phyloP scores from a whole-genome alignment of 1,140 invertebrate species.

The Drosophila serrata region DNA sequence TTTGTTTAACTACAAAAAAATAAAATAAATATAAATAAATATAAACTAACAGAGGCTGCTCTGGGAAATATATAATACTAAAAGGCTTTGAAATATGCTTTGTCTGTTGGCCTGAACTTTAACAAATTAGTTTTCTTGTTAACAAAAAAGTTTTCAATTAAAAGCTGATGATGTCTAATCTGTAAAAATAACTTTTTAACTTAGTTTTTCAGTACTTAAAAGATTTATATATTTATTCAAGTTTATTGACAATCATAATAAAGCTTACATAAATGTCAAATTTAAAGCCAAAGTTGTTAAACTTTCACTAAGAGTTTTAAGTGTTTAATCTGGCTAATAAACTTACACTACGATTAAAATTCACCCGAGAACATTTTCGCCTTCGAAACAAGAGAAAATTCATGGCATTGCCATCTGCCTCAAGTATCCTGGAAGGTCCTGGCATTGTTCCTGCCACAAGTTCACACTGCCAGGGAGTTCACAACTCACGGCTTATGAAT shows the following conservation, averaged over 20 bases:
- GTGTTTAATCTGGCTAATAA: constrained; percentile 13
- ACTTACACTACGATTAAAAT: constrained; percentile 22
- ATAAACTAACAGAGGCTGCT: not conserved
- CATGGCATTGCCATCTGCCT: constrained; percentile 41
- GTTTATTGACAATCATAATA: not conserved
- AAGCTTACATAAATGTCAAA: not conserved
- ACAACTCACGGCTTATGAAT: constrained; percentile 51
- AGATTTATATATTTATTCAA: not conserved
- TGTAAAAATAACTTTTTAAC: not conserved
- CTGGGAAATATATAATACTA: not conserved
- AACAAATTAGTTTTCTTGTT: not conserved
- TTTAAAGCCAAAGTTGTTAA: constrained; percentile 6
- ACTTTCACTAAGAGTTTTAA: constrained; percentile 11
- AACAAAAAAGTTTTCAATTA: not conserved
- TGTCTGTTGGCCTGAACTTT: no score
- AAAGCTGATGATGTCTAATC: not conserved
- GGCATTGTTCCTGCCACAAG: constrained; percentile 30
- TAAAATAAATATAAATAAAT: constrained; percentile 22
- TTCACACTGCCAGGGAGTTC: constrained; percentile 11
- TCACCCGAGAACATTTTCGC: constrained; percentile 7
- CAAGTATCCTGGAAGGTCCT: constrained; percentile 23
- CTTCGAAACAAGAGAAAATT: constrained; percentile 14
- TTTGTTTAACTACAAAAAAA: not conserved
- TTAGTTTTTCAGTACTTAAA: not conserved
- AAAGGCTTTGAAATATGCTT: not conserved